Evolutionary conservation across 2,797 vertebrate genomes (phyloP).

Genomic region (Anguilla marmorata): DNA sequence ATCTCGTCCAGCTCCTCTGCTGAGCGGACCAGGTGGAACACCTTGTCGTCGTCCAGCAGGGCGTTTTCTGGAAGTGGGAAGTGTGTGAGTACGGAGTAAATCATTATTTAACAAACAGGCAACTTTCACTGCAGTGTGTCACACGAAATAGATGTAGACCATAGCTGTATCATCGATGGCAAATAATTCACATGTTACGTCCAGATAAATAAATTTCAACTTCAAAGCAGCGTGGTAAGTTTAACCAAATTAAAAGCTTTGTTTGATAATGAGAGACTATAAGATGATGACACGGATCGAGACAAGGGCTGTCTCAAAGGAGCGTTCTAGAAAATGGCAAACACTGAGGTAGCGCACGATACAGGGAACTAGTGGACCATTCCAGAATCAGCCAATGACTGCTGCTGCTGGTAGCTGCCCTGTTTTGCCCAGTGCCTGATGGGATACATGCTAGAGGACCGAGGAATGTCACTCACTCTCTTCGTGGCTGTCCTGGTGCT

Average conservation of each 20-base stretch:
- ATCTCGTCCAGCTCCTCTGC: conserved; percentile 92
- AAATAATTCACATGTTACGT: background rate
- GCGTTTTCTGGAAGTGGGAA: conserved; percentile 73
- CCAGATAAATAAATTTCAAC: background rate
- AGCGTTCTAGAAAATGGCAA: background rate
- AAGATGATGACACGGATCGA: background rate
- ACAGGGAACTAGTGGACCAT: background rate
- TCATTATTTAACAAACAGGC: background rate
- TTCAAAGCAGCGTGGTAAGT: background rate
- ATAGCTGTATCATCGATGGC: background rate
- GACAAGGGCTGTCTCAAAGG: background rate
- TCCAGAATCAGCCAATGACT: background rate
- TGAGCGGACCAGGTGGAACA: conserved; percentile 92
- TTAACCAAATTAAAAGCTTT: background rate
- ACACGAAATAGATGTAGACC: background rate
- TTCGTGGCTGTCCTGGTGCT: conserved; percentile 92
- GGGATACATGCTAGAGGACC: background rate
- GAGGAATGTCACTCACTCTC: conserved; percentile 80
- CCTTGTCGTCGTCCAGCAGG: conserved; percentile 93
- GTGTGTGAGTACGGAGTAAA: background rate
- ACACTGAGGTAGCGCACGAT: background rate
- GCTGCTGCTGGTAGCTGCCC: background rate
- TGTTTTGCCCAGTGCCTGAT: background rate
- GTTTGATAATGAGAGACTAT: background rate
- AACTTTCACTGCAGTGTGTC: background rate